phyloP scores from a whole-genome alignment of 37 sponge, comb jelly and placozoan species.

The Axinella damicornis region DNA sequence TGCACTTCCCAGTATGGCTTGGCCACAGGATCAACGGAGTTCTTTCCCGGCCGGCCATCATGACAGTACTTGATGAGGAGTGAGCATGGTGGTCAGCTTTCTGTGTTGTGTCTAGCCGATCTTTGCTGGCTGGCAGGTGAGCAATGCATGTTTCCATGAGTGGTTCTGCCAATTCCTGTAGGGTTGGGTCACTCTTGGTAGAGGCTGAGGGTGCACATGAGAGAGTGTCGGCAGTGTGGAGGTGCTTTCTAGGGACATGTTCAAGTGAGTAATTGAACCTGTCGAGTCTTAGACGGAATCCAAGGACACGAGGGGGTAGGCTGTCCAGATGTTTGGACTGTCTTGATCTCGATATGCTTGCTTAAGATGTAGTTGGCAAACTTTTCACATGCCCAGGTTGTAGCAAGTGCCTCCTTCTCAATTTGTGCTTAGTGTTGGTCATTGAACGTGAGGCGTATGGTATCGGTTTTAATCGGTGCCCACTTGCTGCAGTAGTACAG shows the following conservation, averaged over 20 bases:
- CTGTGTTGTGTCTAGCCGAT: constrained; percentile 18
- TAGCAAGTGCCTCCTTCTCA: constrained; percentile 32
- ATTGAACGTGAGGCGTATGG: too few relatives aligned
- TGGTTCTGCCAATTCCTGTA: constrained; percentile 2
- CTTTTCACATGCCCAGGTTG: constrained; percentile 37
- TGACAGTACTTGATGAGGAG: not conserved
- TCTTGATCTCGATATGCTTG: constrained; percentile 6
- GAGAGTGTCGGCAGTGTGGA: constrained; percentile 23
- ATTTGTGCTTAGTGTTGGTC: too few relatives aligned
- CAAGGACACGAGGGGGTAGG: constrained; percentile 10
- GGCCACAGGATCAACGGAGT: not conserved
- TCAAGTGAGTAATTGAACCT: constrained; percentile 27
- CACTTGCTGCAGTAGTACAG: too few relatives aligned
- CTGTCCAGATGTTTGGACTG: constrained; percentile 21
- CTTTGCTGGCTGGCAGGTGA: constrained; percentile 24
- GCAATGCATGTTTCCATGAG: not conserved
- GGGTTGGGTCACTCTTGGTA: not conserved
- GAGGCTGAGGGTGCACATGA: constrained; percentile 12
- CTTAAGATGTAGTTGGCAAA: constrained; percentile 19
- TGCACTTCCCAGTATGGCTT: constrained; percentile 14
- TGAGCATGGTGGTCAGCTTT: constrained; percentile 13
- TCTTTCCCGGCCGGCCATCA: constrained; percentile 28
- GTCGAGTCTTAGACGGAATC: constrained; percentile 7
- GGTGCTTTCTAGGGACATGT: constrained; percentile 26
- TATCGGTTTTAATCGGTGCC: too few relatives aligned